Percentiles rank a stretch among this genome's conserved stretches.
phyloP scores from a whole-genome alignment of 2,888 invertebrate genomes.

The Vannuccia rotundouncinata region DNA sequence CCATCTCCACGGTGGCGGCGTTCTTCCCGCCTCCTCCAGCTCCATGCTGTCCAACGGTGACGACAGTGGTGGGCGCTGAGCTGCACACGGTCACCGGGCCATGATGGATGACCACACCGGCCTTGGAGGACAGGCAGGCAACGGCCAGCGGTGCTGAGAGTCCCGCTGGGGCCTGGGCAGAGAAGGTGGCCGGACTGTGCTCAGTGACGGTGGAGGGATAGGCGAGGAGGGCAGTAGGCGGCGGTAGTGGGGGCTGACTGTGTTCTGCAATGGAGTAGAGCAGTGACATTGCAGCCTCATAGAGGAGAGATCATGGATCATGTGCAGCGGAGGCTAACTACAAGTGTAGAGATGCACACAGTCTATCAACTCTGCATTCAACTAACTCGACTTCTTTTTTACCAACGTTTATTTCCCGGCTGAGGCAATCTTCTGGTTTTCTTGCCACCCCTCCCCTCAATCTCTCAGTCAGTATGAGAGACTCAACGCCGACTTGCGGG shows the following conservation, averaged over 20 bases:
- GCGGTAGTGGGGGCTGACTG: background rate
- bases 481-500: background rate
- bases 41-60: background rate
- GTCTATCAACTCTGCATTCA: background rate
- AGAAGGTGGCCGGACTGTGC: background rate
- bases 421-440: background rate
- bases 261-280: background rate
- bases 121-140: background rate
- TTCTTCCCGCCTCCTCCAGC: background rate
- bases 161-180: background rate
- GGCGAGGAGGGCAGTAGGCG: background rate
- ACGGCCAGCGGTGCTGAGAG: background rate
- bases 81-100: background rate
- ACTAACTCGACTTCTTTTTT: background rate
- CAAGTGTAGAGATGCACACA: background rate
- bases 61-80: background rate
- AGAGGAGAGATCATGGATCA: background rate
- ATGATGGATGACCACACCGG: no score
- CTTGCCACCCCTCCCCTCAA: background rate
- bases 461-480: background rate
- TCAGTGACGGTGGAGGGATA: background rate
- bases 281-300: background rate
- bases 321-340: no score
- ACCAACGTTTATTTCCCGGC: background rate
- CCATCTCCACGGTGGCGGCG: background rate